These are phyloP conservation scores for Melinopterus prodromus DNA, from an alignment of 2,888 invertebrate genomes.

Conservation along the genomic window DNA sequence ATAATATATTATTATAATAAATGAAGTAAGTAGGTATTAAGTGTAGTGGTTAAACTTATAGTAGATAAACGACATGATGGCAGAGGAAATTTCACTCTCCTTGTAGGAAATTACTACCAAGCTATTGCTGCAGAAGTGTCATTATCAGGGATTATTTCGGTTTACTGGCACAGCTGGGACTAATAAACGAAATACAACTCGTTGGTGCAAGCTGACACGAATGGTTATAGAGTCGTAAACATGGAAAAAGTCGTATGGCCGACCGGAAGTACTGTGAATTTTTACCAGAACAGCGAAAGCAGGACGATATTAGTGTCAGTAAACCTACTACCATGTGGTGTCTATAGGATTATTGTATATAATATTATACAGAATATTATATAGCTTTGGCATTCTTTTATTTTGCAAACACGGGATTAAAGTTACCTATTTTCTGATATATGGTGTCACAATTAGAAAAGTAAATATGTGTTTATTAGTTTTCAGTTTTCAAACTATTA, in stretches of 20 bases:
- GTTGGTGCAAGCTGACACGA: neutral
- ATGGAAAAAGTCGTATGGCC: neutral
- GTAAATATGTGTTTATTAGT: no score
- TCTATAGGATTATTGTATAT: no score
- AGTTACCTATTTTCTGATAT: no score
- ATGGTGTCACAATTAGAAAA: no score
- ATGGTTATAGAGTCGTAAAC: neutral
- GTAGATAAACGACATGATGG: neutral
- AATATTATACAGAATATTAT: no score
- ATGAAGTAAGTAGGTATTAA: no score
- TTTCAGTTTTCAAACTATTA: no score
- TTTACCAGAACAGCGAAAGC: neutral
- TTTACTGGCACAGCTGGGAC: neutral
- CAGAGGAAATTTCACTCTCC: neutral
- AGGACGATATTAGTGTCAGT: no score
- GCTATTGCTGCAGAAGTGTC: neutral
- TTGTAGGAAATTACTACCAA: neutral
- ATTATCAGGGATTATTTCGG: neutral
- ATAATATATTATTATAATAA: neutral
- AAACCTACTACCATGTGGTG: no score
- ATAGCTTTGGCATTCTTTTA: no score
- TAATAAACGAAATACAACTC: neutral
- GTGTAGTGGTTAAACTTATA: neutral
- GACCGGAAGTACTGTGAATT: neutral
- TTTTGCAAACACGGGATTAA: no score